Conservation (phyloP, 2,888 invertebrate genomes). For the Nomada lathburiana region DNA sequence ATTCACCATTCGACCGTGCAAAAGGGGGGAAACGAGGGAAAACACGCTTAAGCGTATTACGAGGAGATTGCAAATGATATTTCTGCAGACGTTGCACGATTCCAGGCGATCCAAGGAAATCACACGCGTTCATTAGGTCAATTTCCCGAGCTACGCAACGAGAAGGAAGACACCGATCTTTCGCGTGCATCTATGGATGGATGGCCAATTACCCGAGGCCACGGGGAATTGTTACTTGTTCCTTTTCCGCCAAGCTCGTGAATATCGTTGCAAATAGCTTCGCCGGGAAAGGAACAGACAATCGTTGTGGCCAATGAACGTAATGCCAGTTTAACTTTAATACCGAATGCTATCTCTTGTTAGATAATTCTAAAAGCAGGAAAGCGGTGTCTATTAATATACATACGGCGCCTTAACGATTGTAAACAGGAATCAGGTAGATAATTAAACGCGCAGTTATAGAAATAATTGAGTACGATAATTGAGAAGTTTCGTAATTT, state of each 20-base stretch:
- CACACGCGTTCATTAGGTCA: constrained; percentile 2
- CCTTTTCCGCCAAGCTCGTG: background rate
- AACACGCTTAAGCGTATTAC: background rate
- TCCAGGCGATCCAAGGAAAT: background rate
- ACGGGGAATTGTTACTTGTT: background rate
- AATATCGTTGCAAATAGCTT: background rate
- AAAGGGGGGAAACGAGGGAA: background rate
- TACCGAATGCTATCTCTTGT: background rate
- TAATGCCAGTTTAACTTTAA: background rate
- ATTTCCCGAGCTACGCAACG: constrained; percentile 21
- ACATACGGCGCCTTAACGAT: no score
- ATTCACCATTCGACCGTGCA: background rate
- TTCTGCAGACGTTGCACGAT: background rate
- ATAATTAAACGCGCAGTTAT: no score
- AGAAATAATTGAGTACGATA: no score
- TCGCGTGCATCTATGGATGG: constrained; percentile 22
- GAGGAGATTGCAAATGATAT: background rate
- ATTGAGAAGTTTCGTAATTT: no score
- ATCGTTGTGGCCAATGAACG: background rate
- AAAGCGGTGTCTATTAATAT: no score
- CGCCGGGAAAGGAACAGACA: constrained; percentile 1
- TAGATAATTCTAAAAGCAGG: background rate
- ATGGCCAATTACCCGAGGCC: constrained; percentile 14
- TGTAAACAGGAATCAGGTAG: no score
- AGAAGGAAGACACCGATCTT: constrained; percentile 7